Conservation (phyloP, 2,888 invertebrate genomes). For the Mactromeris polynyma region DNA sequence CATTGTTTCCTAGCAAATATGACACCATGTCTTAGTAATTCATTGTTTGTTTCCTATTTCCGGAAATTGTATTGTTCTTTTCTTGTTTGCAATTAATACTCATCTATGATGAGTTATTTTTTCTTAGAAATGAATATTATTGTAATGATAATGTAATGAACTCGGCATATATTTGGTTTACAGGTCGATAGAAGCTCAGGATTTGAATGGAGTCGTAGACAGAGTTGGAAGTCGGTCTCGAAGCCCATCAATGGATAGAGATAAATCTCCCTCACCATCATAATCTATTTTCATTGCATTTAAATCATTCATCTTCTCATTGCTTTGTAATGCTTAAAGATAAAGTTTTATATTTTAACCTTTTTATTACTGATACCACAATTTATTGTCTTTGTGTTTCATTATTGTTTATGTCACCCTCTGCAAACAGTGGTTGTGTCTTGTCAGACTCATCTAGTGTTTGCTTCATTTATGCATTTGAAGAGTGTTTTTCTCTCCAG, state of each 20-base stretch:
- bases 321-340: not conserved
- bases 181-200: conserved; percentile 30
- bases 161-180: not conserved
- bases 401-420: not conserved
- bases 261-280: conserved; percentile 36
- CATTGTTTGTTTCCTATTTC: no score
- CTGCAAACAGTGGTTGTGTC: not conserved
- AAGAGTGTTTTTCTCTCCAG: no score
- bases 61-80: no score
- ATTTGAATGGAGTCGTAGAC: conserved; percentile 27
- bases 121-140: no score
- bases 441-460: no score
- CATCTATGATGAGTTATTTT: no score
- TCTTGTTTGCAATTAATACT: no score
- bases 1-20: no score
- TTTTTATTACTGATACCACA: not conserved
- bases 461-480: no score
- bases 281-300: conserved; percentile 3
- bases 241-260: conserved; percentile 46
- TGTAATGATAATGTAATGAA: no score
- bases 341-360: not conserved
- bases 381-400: not conserved
- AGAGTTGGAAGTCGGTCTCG: conserved; percentile 42
- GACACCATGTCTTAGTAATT: no score
- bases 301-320: conserved; percentile 11